Conservation (phyloP, 2,113 vertebrate genomes). For the Gymnogyps californianus region DNA sequence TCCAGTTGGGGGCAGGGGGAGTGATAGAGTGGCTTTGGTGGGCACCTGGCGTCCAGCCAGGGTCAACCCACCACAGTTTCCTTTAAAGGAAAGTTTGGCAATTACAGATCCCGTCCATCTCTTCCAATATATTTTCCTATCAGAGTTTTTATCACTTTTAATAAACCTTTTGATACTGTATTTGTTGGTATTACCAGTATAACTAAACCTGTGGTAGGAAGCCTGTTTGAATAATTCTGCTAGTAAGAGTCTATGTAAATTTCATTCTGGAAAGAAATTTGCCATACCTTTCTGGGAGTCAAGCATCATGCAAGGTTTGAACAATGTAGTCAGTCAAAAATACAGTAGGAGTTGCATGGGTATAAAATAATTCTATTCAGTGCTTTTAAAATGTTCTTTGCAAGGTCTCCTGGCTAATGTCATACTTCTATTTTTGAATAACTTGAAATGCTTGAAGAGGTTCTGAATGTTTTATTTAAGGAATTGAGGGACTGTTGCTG, state of each 20-base stretch:
- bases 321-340: neutral
- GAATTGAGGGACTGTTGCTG: neutral
- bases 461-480: slow-evolving; percentile 8
- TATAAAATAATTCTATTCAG: neutral
- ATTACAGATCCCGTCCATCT: neutral
- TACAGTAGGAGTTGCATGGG: neutral
- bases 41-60: no score
- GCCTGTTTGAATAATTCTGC: neutral
- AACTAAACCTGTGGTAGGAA: neutral
- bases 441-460: neutral
- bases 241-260: neutral
- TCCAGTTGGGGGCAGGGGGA: no score
- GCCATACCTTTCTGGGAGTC: neutral
- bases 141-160: neutral
- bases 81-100: neutral
- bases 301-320: neutral
- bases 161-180: neutral
- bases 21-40: no score
- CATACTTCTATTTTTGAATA: neutral
- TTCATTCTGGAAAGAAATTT: neutral
- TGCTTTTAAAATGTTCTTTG: neutral
- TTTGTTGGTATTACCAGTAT: neutral
- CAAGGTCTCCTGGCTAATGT: neutral
- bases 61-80: neutral
- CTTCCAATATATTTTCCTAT: neutral